Conservation (phyloP, 2,113 vertebrate species). For the Peromyscus leucopus region DNA sequence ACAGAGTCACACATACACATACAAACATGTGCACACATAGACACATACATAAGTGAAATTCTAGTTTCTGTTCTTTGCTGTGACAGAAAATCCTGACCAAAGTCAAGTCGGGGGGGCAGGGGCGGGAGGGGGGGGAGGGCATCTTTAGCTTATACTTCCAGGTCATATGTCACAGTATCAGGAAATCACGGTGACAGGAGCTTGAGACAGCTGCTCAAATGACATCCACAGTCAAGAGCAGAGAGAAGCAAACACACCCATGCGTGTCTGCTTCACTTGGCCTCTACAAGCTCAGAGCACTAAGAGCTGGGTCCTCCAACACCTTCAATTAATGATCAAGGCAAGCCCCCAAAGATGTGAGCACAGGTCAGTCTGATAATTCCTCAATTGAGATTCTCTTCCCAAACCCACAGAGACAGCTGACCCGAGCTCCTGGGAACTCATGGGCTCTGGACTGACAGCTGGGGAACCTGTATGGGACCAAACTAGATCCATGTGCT, state of each 20-base stretch:
- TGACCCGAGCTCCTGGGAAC: not conserved
- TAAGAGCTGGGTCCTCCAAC: no score
- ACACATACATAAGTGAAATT: no score
- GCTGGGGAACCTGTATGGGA: no score
- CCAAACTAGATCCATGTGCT: no score
- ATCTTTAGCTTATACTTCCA: not conserved
- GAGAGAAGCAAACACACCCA: not conserved
- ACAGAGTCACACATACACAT: not conserved
- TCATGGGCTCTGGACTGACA: no score
- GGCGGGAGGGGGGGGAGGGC: no score
- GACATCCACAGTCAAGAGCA: not conserved
- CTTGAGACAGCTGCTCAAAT: not conserved
- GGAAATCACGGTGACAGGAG: not conserved
- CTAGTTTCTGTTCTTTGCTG: not conserved
- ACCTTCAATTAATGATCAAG: not conserved
- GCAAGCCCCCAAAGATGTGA: not conserved
- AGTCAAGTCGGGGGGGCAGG: no score
- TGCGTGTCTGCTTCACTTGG: not conserved
- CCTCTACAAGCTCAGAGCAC: not conserved
- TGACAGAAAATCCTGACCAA: not conserved
- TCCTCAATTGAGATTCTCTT: not conserved
- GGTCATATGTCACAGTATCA: not conserved
- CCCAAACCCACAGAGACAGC: not conserved
- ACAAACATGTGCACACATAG: not conserved
- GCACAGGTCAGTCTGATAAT: not conserved